Evolutionary conservation across 2,888 invertebrate genomes (phyloP), one percentile per base, ranked within the genome.

Genomic region (Ametastegia equiseti): DNA sequence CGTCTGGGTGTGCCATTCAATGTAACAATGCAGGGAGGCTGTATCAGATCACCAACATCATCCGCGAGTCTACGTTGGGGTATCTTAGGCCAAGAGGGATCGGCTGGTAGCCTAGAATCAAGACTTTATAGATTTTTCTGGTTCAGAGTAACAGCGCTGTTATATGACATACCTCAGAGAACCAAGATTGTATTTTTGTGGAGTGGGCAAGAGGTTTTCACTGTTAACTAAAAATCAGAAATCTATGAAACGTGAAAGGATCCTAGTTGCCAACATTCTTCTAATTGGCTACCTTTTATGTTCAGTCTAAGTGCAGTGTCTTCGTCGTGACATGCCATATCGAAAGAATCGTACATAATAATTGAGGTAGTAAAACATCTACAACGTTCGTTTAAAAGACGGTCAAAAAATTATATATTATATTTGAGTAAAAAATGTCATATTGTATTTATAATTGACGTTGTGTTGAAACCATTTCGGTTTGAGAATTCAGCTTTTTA

Each of bases 61-160:
- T 88, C 85, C 2, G 79, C 81, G 77, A 86, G 83, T 85, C 85
- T 88, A 27, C 91, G 88, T 69, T 83, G 85, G 3, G 91, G 91
- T 84, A 90, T 89, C 86, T 91, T 90, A 39, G 91, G 91, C 90
- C 91, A 91, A 13, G 91, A 89, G 13, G 89, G 89, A 85, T 91
- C 90, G 13, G 86, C 86, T 7, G 90, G 91, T 63, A 90, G 81
- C 80, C 91, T 91, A 81, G 82, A 83, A 65, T 80, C 60, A 11
- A 36, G 45, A 36, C n/a, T 15, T 30, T 9, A 39, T 13, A 19
- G 19, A 39, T 13, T 50, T 54, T 23, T 36, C 13, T 13, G 0
- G 15, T 3, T 23, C 30, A 27, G 15, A 3, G 9, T 23, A 19
- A 2, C n/a, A 36, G 45, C 36, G 3, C n/a, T 30, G 36, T 15